These are phyloP conservation scores for Limnodromus scolopaceus DNA, from an alignment of 2,797 vertebrate species.

Conservation along the genomic window DNA sequence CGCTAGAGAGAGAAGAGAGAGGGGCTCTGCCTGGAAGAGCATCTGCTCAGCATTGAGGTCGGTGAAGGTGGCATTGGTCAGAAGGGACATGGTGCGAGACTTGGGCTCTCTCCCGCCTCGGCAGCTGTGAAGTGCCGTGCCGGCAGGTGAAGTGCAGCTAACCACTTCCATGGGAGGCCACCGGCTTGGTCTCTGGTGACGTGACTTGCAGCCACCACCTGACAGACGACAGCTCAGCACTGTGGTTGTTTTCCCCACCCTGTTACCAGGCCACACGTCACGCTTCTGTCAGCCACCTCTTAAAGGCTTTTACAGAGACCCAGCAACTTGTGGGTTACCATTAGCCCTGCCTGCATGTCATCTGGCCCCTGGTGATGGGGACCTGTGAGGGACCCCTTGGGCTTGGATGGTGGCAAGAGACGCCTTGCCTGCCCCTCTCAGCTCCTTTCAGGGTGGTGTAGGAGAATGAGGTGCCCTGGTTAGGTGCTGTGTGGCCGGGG, in stretches of 20 bases:
- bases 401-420: background rate
- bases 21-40: background rate
- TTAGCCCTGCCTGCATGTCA: background rate
- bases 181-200: fast-evolving
- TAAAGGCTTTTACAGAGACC: background rate
- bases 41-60: background rate
- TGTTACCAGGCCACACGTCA: fast-evolving
- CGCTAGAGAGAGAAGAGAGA: fast-evolving
- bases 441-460: background rate
- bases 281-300: background rate
- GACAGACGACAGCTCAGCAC: background rate
- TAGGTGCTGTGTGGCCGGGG: background rate
- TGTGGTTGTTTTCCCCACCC: background rate
- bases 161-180: background rate
- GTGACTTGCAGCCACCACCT: background rate
- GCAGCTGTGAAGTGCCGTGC: background rate
- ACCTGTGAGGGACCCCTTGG: fast-evolving
- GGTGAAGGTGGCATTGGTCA: background rate
- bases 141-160: fast-evolving
- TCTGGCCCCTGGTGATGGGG: background rate
- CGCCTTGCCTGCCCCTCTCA: background rate
- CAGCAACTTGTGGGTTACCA: fast-evolving
- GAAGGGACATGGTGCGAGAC: fast-evolving
- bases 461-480: fast-evolving
- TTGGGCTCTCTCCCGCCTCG: fast-evolving